These are phyloP conservation scores for Theonella swinhoei DNA, from an alignment of 37 sponge, comb jelly and placozoan genomes.

Conservation along the genomic window DNA sequence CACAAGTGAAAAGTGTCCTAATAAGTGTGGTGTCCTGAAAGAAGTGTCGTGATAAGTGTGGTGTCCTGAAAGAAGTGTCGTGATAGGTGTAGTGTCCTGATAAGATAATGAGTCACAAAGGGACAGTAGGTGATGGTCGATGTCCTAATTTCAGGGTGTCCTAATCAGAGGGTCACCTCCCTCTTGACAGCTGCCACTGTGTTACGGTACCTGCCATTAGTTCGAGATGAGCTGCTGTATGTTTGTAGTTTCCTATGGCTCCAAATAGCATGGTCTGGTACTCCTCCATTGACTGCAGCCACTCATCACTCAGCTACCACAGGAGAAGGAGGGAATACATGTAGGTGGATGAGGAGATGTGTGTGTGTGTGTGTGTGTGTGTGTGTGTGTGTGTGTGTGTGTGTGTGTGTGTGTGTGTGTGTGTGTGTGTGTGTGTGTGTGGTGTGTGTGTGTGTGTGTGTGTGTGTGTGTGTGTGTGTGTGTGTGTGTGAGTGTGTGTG, in stretches of 20 bases:
- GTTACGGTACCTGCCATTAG: constrained; percentile 43
- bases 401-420: too few relatives aligned
- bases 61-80: too few relatives aligned
- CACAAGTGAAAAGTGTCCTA: too few relatives aligned
- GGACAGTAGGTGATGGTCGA: not conserved
- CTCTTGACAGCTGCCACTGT: too few relatives aligned
- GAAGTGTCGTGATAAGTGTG: too few relatives aligned
- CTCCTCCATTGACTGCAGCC: constrained; percentile 13
- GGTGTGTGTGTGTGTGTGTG: too few relatives aligned
- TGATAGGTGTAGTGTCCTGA: too few relatives aligned
- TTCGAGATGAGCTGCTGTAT: constrained; percentile 16
- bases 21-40: too few relatives aligned
- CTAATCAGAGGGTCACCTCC: not conserved
- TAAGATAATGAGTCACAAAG: not conserved
- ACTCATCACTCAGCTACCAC: constrained; percentile 39
- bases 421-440: too few relatives aligned
- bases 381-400: not conserved
- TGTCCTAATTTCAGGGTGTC: not conserved
- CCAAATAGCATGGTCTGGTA: constrained; percentile 45
- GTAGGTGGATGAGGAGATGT: not conserved
- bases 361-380: constrained; percentile 1
- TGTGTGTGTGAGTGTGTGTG: too few relatives aligned
- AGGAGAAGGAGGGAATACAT: not conserved
- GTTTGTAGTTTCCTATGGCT: constrained; percentile 2
- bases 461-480: too few relatives aligned